Percentiles rank a stretch among this genome's conserved stretches.
phyloP scores from a whole-genome alignment of 2,797 vertebrate species.

The Oophaga sylvatica region DNA sequence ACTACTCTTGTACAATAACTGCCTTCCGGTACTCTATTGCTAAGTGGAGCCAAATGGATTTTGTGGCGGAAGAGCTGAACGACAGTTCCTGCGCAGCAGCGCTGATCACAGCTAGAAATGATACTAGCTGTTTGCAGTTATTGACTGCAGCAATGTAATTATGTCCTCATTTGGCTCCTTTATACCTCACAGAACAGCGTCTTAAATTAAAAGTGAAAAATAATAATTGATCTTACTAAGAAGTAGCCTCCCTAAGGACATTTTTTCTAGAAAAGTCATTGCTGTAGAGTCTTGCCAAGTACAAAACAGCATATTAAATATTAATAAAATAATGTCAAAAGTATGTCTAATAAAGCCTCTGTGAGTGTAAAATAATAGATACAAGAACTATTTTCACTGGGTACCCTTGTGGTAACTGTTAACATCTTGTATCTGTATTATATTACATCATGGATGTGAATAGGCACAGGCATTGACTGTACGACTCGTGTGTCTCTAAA shows the following conservation, averaged over 20 bases:
- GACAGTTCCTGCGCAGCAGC: constrained; percentile 74
- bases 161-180: constrained; percentile 70
- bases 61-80: constrained; percentile 71
- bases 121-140: constrained; percentile 67
- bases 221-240: constrained; percentile 60
- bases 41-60: constrained; percentile 80
- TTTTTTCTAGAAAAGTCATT: constrained; percentile 46
- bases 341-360: constrained; percentile 46
- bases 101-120: constrained; percentile 79
- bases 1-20: constrained; percentile 79
- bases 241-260: constrained; percentile 38
- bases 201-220: constrained; percentile 62
- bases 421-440: constrained; percentile 35
- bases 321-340: constrained; percentile 50
- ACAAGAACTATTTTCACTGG: constrained; percentile 11
- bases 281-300: constrained; percentile 42
- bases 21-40: constrained; percentile 79
- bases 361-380: constrained; percentile 43
- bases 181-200: constrained; percentile 14
- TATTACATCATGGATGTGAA: constrained; percentile 36
- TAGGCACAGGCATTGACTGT: neutral
- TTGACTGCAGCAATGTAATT: constrained; percentile 75
- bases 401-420: constrained; percentile 32
- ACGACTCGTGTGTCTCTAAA: constrained; percentile 4
- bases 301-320: constrained; percentile 56